Evolutionary conservation across 2,113 vertebrate genomes (phyloP).

Genomic region (Lampris incognitus): DNA sequence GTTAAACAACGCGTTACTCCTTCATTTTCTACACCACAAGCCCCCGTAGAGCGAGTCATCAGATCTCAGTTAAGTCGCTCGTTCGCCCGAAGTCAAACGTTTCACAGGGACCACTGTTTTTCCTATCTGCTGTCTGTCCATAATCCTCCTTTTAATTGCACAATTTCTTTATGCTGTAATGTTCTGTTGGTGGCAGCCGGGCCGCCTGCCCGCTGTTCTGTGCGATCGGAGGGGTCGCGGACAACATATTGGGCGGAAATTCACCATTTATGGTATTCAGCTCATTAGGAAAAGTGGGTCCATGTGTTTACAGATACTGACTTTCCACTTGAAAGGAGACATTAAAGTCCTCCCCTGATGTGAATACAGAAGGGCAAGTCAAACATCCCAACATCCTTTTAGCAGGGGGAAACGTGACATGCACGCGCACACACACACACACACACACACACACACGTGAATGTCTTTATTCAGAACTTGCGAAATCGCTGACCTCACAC

Average conservation of each 20-base stretch:
- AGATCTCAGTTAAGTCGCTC: background rate
- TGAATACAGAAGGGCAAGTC: conserved; percentile 32
- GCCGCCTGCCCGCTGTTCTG: background rate
- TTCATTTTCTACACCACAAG: background rate
- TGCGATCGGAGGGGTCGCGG: conserved; percentile 38
- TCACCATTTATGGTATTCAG: conserved; percentile 71
- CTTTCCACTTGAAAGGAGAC: conserved; percentile 64
- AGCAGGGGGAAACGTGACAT: conserved; percentile 4
- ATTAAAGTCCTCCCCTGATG: conserved; percentile 53
- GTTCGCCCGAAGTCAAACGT: background rate
- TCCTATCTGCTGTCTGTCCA: background rate
- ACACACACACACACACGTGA: conserved; percentile 13
- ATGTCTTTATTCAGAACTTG: no score
- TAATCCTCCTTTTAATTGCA: background rate
- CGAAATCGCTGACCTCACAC: no score
- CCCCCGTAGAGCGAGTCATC: no score
- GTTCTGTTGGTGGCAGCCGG: conserved; percentile 27
- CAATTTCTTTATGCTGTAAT: background rate
- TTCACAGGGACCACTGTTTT: conserved; percentile 7
- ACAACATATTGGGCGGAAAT: conserved; percentile 54
- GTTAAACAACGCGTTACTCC: background rate
- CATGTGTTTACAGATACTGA: conserved; percentile 70
- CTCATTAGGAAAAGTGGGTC: conserved; percentile 34
- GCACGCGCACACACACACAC: conserved; percentile 4
- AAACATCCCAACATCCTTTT: conserved; percentile 22